Percentiles rank a stretch among this genome's conserved stretches.
These are phyloP conservation scores for Vombatus ursinus DNA, from an alignment of 2,113 vertebrate genomes.

Conservation along the genomic window DNA sequence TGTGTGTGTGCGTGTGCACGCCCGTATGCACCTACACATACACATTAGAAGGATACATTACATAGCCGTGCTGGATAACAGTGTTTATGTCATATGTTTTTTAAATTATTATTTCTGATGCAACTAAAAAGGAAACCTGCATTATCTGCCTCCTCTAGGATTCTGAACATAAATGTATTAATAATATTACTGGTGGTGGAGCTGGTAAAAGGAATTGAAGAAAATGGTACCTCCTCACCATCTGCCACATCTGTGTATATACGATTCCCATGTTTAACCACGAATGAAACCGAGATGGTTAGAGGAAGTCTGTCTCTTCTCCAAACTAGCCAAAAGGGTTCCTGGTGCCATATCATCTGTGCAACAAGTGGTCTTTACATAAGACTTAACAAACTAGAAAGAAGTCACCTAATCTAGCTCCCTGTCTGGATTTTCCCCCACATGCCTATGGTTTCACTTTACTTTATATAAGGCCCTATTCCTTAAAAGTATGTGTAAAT, in stretches of 20 bases:
- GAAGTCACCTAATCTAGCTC: not conserved
- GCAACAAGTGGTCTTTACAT: not conserved
- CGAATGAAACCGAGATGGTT: not conserved
- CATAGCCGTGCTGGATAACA: not conserved
- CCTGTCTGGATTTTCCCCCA: not conserved
- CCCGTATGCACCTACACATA: not conserved
- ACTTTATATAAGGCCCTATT: not conserved
- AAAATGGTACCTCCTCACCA: not conserved
- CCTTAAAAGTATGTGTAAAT: not conserved
- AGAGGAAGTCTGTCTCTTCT: not conserved
- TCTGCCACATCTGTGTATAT: not conserved
- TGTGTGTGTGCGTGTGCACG: too few species aligned
- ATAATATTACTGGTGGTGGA: not conserved
- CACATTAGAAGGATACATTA: not conserved
- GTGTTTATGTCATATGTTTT: not conserved
- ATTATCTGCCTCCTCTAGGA: not conserved
- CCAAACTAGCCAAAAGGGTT: not conserved
- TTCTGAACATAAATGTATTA: not conserved
- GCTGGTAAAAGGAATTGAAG: not conserved
- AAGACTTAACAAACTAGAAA: not conserved
- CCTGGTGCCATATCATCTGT: not conserved
- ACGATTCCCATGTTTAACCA: not conserved
- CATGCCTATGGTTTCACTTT: not conserved
- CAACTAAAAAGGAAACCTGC: not conserved
- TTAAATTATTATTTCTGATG: not conserved